Evolutionary conservation across 30 jellyfish, hydroid and myxozoan genomes (phyloP).

Genomic region (Aurelia aurita): DNA sequence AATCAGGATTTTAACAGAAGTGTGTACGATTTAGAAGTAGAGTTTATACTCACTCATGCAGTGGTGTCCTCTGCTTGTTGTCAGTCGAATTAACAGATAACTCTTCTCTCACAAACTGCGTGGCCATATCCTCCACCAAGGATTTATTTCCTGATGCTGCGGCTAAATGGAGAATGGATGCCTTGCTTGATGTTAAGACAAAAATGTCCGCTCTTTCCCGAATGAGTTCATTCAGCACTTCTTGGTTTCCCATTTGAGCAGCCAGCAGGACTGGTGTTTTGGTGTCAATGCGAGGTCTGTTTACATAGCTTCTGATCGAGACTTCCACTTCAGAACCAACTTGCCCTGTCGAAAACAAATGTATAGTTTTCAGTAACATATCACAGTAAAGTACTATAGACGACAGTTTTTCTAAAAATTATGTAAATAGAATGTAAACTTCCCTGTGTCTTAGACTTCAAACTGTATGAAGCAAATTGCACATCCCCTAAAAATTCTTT

Average conservation of each 20-base stretch:
- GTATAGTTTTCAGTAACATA: too few relatives aligned
- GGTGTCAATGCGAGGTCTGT: slow-evolving; percentile 38
- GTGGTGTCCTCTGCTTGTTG: slow-evolving; percentile 33
- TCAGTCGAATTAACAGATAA: not conserved
- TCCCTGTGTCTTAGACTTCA: too few relatives aligned
- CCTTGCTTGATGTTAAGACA: not conserved
- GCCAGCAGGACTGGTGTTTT: slow-evolving; percentile 37
- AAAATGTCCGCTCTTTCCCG: slow-evolving; percentile 35
- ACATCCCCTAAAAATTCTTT: too few relatives aligned
- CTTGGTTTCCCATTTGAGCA: slow-evolving; percentile 41
- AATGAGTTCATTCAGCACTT: slow-evolving; percentile 9
- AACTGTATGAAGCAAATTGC: too few relatives aligned
- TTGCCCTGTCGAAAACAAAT: not conserved
- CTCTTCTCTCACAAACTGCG: not conserved
- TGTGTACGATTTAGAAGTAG: too few relatives aligned
- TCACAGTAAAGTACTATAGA: too few relatives aligned
- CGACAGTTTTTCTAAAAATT: too few relatives aligned
- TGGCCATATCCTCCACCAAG: slow-evolving; percentile 8
- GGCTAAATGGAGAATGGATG: slow-evolving; percentile 26
- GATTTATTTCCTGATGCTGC: slow-evolving; percentile 30
- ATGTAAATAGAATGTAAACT: too few relatives aligned
- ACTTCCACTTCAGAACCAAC: not conserved
- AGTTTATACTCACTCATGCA: slow-evolving; percentile 30
- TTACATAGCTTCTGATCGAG: not conserved
- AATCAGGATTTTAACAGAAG: too few relatives aligned